Evolutionary conservation across 2,797 vertebrate species (phyloP).

Genomic region (Lophius americanus): DNA sequence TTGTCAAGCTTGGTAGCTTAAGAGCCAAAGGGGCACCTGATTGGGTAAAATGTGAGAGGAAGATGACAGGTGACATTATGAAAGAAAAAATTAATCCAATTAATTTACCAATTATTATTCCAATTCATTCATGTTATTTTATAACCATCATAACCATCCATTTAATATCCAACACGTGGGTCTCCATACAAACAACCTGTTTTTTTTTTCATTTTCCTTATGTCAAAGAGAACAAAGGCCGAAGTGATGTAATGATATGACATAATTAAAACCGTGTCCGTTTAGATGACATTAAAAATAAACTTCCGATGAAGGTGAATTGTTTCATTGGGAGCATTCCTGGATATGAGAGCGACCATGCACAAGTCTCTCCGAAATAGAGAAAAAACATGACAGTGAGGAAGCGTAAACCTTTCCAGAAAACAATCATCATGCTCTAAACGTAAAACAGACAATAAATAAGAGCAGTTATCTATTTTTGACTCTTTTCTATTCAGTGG

Average conservation of each 20-base stretch:
- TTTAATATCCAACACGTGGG: constrained; percentile 3
- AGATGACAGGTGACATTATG: not conserved
- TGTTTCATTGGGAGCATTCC: constrained; percentile 8
- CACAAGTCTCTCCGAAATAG: constrained; percentile 24
- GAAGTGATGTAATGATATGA: constrained; percentile 6
- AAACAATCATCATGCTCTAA: constrained; percentile 68
- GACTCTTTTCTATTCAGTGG: constrained; percentile 25
- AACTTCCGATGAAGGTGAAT: constrained; percentile 18
- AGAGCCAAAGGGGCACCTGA: not conserved
- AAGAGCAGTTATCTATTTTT: constrained; percentile 27
- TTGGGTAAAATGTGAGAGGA: not conserved
- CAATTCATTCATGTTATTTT: too few species aligned
- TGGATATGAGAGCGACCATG: constrained; percentile 27
- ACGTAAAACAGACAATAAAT: constrained; percentile 46
- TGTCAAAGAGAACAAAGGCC: constrained; percentile 1
- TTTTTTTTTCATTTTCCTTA: not conserved
- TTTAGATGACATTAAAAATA: constrained; percentile 9
- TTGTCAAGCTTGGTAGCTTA: not conserved
- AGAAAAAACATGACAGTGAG: constrained; percentile 27
- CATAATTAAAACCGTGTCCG: not conserved
- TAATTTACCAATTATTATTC: too few species aligned
- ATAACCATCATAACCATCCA: not conserved
- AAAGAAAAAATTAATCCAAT: not conserved
- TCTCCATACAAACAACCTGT: not conserved
- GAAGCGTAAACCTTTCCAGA: constrained; percentile 35